Base-by-base conservation (phyloP, 1,140 invertebrate genomes). In the Brachionus angularis region DNA sequence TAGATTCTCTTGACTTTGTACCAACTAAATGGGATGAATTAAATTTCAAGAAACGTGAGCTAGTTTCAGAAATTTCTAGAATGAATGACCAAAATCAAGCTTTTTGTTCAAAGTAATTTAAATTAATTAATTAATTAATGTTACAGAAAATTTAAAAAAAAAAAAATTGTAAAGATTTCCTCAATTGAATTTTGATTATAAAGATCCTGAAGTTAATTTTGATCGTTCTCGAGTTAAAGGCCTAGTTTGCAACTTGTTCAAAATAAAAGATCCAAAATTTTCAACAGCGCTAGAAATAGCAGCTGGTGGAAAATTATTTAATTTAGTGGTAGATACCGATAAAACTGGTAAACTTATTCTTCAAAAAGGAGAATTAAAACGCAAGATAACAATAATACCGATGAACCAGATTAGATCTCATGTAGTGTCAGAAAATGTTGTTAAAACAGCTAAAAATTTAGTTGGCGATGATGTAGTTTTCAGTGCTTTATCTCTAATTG, bases 241-340 rank as follows among this genome's bases (percentile, higher is more conserved):
- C 27, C 84, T 90, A 16, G 86, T 93, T 2, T 84, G 88, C 73
- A 84, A 88, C 72, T 80, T 95, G 36, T 86, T 98, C 21, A 84
- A 85, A 58, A 83, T 95, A 0, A 86, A 85, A 64, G 88, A 96
- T 79, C 80, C 83, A n/a, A 81, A 78, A 33, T 85, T 86, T 78
- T 87, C 87, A 23, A 87, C 88, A 72, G 93, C 93, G 14, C 79
- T 98, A 29, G 91, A 94, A 77, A 87, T 88, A 25, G 87, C 87
- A 27, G 91, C 89, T 29, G 91, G 91, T n/a, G 89, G 88, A 72
- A 87, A 85, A 89, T 78, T 96, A 12, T 95, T 88, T 78, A 92
- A 94, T 83, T 87, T 95, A 34, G 88, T 96, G 46, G 91, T 95
- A 8, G 91, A 96, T 77, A 88, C 86, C 42, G 91, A 95, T 77